A percentile compares a stretch with the other conserved stretches of the same genome.
phyloP scores from a whole-genome alignment of 2,113 vertebrate species.

The Limanda limanda region DNA sequence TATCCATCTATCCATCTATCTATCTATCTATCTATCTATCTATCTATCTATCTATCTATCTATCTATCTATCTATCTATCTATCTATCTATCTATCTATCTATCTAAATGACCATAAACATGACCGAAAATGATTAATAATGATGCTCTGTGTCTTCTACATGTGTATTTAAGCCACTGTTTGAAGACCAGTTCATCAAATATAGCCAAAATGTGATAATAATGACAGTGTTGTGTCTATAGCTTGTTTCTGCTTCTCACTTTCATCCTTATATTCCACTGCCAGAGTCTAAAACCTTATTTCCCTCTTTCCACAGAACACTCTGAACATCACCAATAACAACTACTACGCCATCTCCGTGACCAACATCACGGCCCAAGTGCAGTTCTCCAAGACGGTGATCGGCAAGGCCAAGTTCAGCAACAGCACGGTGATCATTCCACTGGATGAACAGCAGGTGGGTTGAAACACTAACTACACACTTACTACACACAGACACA shows the following conservation, averaged over 20 bases:
- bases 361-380: slow-evolving; percentile 93
- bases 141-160: too few relatives aligned
- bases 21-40: too few relatives aligned
- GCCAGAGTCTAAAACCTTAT: neutral
- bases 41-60: too few relatives aligned
- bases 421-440: slow-evolving; percentile 90
- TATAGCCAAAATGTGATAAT: too few relatives aligned
- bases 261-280: neutral
- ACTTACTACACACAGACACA: neutral
- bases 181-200: too few relatives aligned
- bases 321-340: slow-evolving; percentile 96
- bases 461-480: neutral
- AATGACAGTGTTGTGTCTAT: too few relatives aligned
- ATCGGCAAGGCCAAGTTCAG: slow-evolving; percentile 91
- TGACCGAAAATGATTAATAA: too few relatives aligned
- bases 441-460: slow-evolving; percentile 91
- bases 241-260: neutral
- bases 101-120: too few relatives aligned
- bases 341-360: slow-evolving; percentile 94
- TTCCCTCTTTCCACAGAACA: slow-evolving; percentile 83
- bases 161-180: too few relatives aligned
- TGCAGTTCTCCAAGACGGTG: slow-evolving; percentile 95
- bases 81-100: too few relatives aligned
- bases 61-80: too few relatives aligned
- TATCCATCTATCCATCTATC: too few relatives aligned